Conservation (phyloP, 2,113 vertebrate genomes). For the Telmatochromis brachygnathus region DNA sequence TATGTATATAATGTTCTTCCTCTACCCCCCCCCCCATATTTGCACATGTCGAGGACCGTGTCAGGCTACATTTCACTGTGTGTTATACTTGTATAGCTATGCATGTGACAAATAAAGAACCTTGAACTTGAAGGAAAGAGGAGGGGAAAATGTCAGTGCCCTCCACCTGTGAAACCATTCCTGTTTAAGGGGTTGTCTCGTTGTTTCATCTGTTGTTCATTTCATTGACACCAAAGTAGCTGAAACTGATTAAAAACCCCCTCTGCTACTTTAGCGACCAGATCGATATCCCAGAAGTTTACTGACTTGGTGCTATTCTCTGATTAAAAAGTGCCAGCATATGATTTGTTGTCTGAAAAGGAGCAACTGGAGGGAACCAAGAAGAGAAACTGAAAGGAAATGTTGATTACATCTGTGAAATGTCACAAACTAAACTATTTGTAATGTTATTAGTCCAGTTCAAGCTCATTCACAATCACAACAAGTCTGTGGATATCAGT, state of each 20-base stretch:
- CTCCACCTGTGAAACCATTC: not conserved
- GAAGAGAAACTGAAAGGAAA: not conserved
- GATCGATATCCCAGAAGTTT: not conserved
- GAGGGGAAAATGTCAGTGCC: not conserved
- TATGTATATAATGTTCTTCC: no score
- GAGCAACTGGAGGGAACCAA: no score
- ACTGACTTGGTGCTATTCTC: not conserved
- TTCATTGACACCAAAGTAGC: not conserved
- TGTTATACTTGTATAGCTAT: no score
- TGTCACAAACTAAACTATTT: not conserved
- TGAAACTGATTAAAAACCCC: not conserved
- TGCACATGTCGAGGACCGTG: no score
- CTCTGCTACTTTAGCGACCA: not conserved
- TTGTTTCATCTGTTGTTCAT: not conserved
- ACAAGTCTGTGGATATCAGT: not conserved
- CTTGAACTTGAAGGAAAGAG: not conserved
- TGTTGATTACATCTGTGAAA: not conserved
- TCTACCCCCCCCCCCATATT: no score
- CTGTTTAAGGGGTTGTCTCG: not conserved
- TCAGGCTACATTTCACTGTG: no score
- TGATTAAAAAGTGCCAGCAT: not conserved
- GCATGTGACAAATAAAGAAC: no score
- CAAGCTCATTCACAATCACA: not conserved
- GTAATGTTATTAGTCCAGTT: not conserved
- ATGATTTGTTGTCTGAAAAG: not conserved